Conservation (phyloP, 2,113 vertebrate genomes). For the Glaucidium brasilianum region DNA sequence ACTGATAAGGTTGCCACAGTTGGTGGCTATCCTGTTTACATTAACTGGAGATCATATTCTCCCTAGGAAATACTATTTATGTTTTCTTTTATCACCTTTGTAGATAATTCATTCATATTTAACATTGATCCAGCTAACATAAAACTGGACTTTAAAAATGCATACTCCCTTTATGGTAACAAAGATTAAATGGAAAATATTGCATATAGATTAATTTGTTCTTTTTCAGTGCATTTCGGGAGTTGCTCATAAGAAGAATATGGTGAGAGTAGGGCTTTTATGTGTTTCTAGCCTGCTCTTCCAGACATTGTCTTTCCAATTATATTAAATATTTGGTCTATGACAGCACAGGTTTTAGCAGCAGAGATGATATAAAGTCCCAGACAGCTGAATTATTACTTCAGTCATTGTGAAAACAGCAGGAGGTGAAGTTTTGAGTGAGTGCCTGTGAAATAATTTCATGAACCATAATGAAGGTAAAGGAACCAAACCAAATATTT, state of each 20-base stretch:
- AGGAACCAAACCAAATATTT: constrained; percentile 31
- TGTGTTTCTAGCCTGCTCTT: neutral
- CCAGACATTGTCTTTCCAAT: neutral
- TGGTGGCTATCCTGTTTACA: neutral
- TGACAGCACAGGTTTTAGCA: neutral
- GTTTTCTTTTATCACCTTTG: neutral
- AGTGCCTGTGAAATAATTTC: constrained; percentile 1
- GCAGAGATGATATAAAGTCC: neutral
- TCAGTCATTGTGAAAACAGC: constrained; percentile 6
- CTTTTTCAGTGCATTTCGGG: neutral
- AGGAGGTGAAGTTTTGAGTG: constrained; percentile 26
- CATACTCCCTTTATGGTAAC: neutral
- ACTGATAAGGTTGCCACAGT: neutral
- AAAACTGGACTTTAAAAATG: neutral
- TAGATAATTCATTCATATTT: neutral
- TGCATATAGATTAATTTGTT: neutral
- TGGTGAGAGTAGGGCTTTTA: neutral
- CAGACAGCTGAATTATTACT: constrained; percentile 44
- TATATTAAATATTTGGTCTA: neutral
- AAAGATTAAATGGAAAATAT: neutral
- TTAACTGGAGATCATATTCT: neutral
- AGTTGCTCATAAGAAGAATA: neutral
- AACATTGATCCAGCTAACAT: neutral
- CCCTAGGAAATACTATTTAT: neutral
- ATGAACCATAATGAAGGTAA: neutral